Evolutionary conservation across 2,113 vertebrate genomes (phyloP).

Genomic region (Thermophis baileyi): DNA sequence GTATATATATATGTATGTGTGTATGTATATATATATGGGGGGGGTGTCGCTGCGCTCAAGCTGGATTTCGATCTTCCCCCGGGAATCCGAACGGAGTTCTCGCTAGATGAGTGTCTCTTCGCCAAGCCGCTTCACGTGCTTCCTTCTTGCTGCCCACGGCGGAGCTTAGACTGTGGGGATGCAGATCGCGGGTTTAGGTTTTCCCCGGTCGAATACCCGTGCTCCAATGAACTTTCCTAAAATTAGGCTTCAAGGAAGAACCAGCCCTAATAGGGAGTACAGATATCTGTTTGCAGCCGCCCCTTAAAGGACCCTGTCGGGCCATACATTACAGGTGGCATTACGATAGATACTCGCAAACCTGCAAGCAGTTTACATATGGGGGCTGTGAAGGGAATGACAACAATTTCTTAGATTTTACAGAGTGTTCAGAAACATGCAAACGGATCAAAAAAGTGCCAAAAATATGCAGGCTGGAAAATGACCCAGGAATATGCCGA

Average conservation of each 20-base stretch:
- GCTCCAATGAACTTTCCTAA: neutral
- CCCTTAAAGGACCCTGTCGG: slow-evolving; percentile 76
- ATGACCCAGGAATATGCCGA: slow-evolving; percentile 70
- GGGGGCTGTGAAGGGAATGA: slow-evolving; percentile 85
- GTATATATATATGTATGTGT: no score
- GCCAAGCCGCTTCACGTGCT: neutral
- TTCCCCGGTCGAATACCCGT: neutral
- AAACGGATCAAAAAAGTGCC: slow-evolving; percentile 84
- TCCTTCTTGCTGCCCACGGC: neutral
- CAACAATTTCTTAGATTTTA: slow-evolving; percentile 81
- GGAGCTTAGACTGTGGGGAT: neutral
- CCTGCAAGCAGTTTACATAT: slow-evolving; percentile 79
- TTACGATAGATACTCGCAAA: slow-evolving; percentile 82
- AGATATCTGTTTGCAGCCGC: slow-evolving; percentile 78
- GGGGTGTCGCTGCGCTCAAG: neutral
- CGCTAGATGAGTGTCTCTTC: neutral
- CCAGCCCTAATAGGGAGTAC: slow-evolving; percentile 38
- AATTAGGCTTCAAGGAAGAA: neutral
- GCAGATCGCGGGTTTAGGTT: neutral
- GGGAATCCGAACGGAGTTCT: neutral
- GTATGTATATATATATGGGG: no score
- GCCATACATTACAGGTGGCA: slow-evolving; percentile 70
- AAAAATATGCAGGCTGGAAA: slow-evolving; percentile 77
- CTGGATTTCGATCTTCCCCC: neutral
- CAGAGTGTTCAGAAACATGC: slow-evolving; percentile 80